Evolutionary conservation across 2,888 invertebrate genomes (phyloP).

Genomic region (Thymelicus acteon): DNA sequence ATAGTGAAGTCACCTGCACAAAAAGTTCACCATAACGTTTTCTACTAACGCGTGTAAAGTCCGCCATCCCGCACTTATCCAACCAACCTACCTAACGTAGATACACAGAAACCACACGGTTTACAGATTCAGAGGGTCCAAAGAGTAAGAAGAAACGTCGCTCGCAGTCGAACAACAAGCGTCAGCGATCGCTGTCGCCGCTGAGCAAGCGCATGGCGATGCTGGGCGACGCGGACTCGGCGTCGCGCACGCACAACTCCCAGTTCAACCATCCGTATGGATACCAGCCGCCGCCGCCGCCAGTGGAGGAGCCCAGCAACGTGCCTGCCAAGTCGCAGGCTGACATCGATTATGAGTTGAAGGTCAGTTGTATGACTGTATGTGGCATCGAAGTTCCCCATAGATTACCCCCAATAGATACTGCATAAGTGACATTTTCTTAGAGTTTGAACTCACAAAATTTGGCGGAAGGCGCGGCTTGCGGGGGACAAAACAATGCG

Average conservation of each 20-base stretch:
- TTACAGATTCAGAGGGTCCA: conserved; percentile 79
- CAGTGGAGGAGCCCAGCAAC: conserved; percentile 68
- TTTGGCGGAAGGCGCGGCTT: no score
- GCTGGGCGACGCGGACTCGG: conserved; percentile 83
- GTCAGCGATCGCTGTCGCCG: conserved; percentile 91
- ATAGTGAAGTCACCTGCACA: no score
- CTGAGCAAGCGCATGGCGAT: conserved; percentile 93
- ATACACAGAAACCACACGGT: conserved; percentile 35
- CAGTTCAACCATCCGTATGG: conserved; percentile 89
- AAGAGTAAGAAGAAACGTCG: conserved; percentile 85
- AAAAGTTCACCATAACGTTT: no score
- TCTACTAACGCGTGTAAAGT: no score
- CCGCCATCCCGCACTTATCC: no score
- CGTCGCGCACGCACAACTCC: conserved; percentile 81
- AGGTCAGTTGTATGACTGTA: conserved; percentile 59
- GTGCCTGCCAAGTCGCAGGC: conserved; percentile 70
- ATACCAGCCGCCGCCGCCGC: conserved; percentile 85
- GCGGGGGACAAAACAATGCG: no score
- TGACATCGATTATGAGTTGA: conserved; percentile 87
- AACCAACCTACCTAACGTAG: neutral
- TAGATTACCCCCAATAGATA: no score
- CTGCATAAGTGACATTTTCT: no score
- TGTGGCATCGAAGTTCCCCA: no score
- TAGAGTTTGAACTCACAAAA: no score
- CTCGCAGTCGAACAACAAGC: conserved; percentile 83